Evolutionary conservation across 2,888 invertebrate species (phyloP).

Genomic region (Bruchidius siliquastri): DNA sequence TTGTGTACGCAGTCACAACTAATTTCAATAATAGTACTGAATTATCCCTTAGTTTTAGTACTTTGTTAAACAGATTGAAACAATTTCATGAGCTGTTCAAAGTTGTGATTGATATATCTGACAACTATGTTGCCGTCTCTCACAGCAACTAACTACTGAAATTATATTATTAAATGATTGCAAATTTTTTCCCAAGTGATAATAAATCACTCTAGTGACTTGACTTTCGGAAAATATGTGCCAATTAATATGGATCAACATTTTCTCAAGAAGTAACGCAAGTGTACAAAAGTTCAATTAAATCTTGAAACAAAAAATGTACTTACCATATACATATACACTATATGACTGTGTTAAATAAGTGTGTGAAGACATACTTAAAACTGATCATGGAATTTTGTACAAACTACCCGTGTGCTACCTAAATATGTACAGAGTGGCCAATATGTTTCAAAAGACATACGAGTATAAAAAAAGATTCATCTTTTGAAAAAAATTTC

Average conservation of each 20-base stretch:
- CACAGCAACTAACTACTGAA: too few species aligned
- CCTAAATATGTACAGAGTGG: not conserved
- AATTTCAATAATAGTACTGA: too few species aligned
- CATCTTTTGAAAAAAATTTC: too few species aligned
- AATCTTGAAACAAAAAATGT: not conserved
- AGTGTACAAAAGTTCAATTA: not conserved
- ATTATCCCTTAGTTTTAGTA: too few species aligned
- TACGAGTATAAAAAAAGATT: too few species aligned
- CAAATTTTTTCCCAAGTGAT: conserved; percentile 3
- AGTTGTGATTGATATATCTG: too few species aligned
- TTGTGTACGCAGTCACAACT: too few species aligned
- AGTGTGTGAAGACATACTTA: not conserved
- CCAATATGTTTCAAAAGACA: too few species aligned
- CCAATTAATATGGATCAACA: not conserved
- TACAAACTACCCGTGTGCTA: not conserved
- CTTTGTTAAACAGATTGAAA: too few species aligned
- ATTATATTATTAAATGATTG: too few species aligned
- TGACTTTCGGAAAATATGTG: not conserved
- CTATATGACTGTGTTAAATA: not conserved
- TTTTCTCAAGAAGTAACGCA: conserved; percentile 2
- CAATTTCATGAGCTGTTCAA: too few species aligned
- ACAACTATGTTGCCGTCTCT: too few species aligned
- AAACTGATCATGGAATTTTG: not conserved
- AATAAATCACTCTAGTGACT: conserved; percentile 7
- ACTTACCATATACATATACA: not conserved